Percentiles rank a stretch among this genome's conserved stretches.
phyloP scores from a whole-genome alignment of 2,113 vertebrate species.

The Crotalus helleri region DNA sequence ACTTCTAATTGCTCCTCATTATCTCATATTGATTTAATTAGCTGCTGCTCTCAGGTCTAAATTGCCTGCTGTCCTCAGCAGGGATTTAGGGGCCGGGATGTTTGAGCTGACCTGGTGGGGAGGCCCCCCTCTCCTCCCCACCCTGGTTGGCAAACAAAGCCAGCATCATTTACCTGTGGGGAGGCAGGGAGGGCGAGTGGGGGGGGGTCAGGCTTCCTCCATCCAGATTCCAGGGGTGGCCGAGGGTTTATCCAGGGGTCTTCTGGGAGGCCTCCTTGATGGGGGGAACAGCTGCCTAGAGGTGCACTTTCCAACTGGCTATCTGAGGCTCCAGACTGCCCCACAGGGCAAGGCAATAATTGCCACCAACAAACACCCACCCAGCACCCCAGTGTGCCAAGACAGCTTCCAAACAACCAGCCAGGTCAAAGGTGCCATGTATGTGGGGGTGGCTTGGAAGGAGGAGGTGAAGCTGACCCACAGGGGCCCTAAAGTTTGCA shows the following conservation, averaged over 20 bases:
- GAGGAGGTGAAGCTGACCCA: neutral
- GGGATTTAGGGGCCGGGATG: conserved; percentile 66
- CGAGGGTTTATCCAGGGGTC: conserved; percentile 66
- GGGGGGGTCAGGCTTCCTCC: conserved; percentile 14
- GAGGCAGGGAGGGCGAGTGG: neutral
- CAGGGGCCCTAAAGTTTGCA: too few relatives aligned
- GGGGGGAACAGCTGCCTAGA: neutral
- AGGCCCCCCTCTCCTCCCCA: neutral
- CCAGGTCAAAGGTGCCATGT: fast-evolving
- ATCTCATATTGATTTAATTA: conserved; percentile 99
- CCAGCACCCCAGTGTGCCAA: neutral
- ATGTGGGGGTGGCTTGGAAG: neutral
- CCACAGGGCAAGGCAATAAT: neutral
- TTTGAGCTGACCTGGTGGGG: conserved; percentile 54
- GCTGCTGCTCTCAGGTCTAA: conserved; percentile 84
- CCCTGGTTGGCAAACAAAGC: conserved; percentile 24
- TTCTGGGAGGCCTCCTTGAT: conserved; percentile 64
- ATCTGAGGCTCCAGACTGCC: neutral
- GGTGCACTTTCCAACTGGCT: neutral
- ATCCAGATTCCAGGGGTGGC: neutral
- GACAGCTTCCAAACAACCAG: fast-evolving
- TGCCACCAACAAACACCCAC: neutral
- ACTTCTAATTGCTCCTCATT: conserved; percentile 98
- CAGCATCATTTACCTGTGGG: conserved; percentile 43
- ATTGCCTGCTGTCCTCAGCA: conserved; percentile 84